Evolutionary conservation across 2,113 vertebrate species (phyloP).

Genomic region (Syngnathus scovelli): DNA sequence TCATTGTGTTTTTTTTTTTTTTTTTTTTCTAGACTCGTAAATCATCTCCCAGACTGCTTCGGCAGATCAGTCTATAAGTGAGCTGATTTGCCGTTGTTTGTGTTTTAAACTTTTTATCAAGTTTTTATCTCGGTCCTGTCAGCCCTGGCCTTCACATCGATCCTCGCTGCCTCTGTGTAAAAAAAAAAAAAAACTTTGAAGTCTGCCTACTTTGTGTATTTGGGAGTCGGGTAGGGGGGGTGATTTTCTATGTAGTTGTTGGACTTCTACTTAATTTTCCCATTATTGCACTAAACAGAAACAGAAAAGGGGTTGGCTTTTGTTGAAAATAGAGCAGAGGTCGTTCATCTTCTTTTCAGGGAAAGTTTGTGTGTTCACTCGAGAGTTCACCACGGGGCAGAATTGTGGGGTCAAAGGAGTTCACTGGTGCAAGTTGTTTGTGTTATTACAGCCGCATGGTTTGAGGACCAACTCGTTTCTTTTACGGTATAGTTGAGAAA

Average conservation of each 20-base stretch:
- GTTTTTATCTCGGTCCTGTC: constrained; percentile 41
- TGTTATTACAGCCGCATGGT: constrained; percentile 43
- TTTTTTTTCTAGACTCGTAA: background rate
- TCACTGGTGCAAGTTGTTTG: constrained; percentile 23
- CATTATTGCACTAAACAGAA: background rate
- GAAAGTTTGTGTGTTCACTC: constrained; percentile 32
- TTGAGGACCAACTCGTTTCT: constrained; percentile 16
- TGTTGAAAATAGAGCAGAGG: constrained; percentile 12
- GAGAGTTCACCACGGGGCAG: constrained; percentile 43
- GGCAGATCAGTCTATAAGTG: constrained; percentile 34
- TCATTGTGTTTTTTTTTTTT: background rate
- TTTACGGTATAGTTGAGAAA: constrained; percentile 11
- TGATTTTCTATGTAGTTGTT: background rate
- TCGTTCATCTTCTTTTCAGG: constrained; percentile 13
- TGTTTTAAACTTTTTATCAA: constrained; percentile 46
- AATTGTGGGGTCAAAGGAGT: constrained; percentile 42
- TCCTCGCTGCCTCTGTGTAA: constrained; percentile 7
- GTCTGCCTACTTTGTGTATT: constrained; percentile 4
- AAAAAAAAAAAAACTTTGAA: background rate
- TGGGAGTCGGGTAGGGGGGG: background rate
- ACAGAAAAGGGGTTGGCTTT: background rate
- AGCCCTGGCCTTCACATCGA: constrained; percentile 34
- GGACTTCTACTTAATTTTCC: background rate
- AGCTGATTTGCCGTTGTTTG: constrained; percentile 35
- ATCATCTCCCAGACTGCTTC: constrained; percentile 14